A percentile compares a stretch with the other conserved stretches of the same genome.
Conservation (phyloP, 2,888 invertebrate species). For the Nudaria mundana region DNA sequence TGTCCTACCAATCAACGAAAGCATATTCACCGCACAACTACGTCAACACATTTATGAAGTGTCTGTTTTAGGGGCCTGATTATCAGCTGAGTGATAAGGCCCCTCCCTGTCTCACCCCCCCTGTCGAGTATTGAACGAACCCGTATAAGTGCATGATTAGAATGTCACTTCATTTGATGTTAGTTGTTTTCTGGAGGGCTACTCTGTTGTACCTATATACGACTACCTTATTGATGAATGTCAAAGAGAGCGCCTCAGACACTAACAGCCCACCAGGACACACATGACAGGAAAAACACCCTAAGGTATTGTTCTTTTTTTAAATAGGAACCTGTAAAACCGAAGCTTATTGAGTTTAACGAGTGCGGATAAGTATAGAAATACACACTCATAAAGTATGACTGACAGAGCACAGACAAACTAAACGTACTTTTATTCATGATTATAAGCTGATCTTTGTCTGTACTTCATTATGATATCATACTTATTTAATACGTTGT, state of each 20-base stretch:
- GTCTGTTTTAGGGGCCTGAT: conserved; percentile 49
- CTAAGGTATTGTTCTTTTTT: no score
- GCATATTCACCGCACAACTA: conserved; percentile 37
- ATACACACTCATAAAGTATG: no score
- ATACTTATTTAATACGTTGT: background rate
- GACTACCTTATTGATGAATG: background rate
- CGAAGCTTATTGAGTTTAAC: no score
- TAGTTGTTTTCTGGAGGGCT: conserved; percentile 13
- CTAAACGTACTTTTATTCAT: no score
- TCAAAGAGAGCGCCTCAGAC: no score
- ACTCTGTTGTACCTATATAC: background rate
- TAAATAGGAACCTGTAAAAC: no score
- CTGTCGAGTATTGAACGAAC: conserved; percentile 45
- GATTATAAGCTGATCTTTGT: background rate
- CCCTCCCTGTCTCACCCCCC: conserved; percentile 16
- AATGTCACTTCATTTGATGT: conserved; percentile 23
- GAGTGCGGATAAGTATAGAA: no score
- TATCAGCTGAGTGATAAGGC: conserved; percentile 61
- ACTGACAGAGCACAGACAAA: no score
- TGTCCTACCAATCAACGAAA: background rate
- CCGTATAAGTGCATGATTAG: conserved; percentile 50
- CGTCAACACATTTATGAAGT: conserved; percentile 56
- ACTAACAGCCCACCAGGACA: no score
- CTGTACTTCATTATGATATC: background rate
- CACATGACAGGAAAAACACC: no score